Conservation (phyloP, 1,140 invertebrate genomes). For the Anastrepha ludens region DNA sequence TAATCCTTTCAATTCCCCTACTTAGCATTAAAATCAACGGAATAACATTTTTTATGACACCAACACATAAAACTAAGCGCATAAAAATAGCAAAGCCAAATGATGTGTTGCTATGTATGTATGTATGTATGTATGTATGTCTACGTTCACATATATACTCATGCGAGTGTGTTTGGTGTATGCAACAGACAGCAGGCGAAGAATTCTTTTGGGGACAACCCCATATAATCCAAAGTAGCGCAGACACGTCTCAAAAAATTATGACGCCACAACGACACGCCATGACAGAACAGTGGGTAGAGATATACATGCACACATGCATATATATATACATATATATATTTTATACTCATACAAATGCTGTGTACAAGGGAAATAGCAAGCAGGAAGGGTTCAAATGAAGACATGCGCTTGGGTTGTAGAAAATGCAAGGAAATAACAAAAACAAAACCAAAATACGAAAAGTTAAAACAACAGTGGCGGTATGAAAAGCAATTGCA, state of each 20-base stretch:
- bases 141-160: neutral
- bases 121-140: neutral
- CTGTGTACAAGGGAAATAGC: too few relatives aligned
- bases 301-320: too few relatives aligned
- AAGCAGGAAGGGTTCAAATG: too few relatives aligned
- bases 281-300: conserved; percentile 11
- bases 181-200: conserved; percentile 5
- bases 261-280: conserved; percentile 43
- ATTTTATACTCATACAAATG: too few relatives aligned
- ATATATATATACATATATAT: too few relatives aligned
- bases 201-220: conserved; percentile 47
- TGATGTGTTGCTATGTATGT: neutral
- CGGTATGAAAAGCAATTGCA: neutral
- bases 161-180: neutral
- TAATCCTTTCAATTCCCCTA: conserved; percentile 46
- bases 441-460: too few relatives aligned
- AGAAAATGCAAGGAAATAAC: neutral
- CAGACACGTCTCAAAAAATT: conserved; percentile 47
- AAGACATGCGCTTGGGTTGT: neutral
- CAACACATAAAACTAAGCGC: conserved; percentile 25
- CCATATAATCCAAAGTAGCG: conserved; percentile 1
- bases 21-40: neutral
- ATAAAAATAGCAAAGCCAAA: conserved; percentile 48
- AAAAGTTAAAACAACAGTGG: too few relatives aligned
- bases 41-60: conserved; percentile 34